Conservation (phyloP, 2,113 vertebrate genomes). For the Sylvicapra grimmia region DNA sequence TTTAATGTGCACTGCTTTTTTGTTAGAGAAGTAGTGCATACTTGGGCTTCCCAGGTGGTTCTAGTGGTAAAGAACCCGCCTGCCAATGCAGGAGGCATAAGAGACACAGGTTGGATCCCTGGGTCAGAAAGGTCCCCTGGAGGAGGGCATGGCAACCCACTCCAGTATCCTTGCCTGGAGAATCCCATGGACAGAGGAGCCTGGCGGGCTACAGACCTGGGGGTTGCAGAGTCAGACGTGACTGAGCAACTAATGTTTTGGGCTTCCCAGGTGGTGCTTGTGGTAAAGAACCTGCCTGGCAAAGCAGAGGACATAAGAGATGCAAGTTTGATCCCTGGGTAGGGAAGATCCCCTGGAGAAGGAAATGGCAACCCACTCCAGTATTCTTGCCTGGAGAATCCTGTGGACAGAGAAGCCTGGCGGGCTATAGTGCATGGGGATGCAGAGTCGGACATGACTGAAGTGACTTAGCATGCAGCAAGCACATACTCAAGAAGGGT, state of each 20-base stretch:
- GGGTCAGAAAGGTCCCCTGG: neutral
- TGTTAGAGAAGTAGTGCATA: neutral
- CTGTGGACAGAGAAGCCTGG: too few species aligned
- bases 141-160: neutral
- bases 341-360: too few species aligned
- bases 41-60: neutral
- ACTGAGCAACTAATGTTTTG: too few species aligned
- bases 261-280: too few species aligned
- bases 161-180: neutral
- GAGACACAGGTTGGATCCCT: neutral
- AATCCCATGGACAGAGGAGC: neutral
- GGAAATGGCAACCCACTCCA: too few species aligned
- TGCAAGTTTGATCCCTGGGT: too few species aligned
- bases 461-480: neutral
- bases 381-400: too few species aligned
- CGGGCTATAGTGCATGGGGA: neutral
- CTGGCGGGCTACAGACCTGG: accelerated
- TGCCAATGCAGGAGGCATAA: neutral
- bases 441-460: neutral
- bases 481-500: neutral
- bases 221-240: neutral
- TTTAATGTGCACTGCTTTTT: neutral
- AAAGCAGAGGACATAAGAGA: too few species aligned
- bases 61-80: neutral
- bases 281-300: too few species aligned